These are phyloP conservation scores for Heliocidaris erythrogramma DNA, from an alignment of 35 echinoderm and acorn worm species.

Conservation along the genomic window DNA sequence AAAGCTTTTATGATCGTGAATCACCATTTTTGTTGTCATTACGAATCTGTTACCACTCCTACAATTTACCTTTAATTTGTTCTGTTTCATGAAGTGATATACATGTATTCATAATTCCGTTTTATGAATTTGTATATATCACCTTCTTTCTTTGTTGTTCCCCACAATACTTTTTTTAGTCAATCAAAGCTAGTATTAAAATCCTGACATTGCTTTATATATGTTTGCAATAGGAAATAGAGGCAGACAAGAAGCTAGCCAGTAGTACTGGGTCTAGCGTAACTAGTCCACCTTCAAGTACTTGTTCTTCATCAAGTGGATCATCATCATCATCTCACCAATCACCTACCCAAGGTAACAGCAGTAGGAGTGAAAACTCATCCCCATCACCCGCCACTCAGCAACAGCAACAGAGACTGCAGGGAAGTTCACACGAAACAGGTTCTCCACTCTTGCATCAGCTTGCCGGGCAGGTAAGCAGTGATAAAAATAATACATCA, in stretches of 20 bases:
- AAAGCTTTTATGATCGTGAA: too few species aligned
- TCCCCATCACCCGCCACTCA: slow-evolving; percentile 47
- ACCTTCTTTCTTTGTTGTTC: too few species aligned
- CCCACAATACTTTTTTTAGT: too few species aligned
- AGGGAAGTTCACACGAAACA: background rate
- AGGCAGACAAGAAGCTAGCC: slow-evolving; percentile 56
- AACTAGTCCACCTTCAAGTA: slow-evolving; percentile 4
- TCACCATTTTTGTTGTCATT: too few species aligned
- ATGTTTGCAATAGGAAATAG: slow-evolving; percentile 49
- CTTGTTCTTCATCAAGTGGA: slow-evolving; percentile 20
- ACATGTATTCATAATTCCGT: background rate
- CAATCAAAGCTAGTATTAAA: too few species aligned
- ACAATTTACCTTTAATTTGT: too few species aligned
- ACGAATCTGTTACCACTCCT: too few species aligned
- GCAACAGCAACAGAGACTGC: slow-evolving; percentile 3
- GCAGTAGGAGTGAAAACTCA: slow-evolving; percentile 32
- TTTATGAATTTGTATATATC: background rate
- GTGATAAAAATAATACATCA: too few species aligned
- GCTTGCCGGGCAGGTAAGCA: background rate
- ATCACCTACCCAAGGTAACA: slow-evolving; percentile 24
- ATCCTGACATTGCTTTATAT: too few species aligned
- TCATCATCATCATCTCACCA: slow-evolving; percentile 31
- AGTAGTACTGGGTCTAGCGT: slow-evolving; percentile 43
- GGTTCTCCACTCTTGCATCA: slow-evolving; percentile 8
- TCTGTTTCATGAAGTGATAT: background rate